Conservation (phyloP, 2,113 vertebrate genomes). For the Coptodon rendalli region DNA sequence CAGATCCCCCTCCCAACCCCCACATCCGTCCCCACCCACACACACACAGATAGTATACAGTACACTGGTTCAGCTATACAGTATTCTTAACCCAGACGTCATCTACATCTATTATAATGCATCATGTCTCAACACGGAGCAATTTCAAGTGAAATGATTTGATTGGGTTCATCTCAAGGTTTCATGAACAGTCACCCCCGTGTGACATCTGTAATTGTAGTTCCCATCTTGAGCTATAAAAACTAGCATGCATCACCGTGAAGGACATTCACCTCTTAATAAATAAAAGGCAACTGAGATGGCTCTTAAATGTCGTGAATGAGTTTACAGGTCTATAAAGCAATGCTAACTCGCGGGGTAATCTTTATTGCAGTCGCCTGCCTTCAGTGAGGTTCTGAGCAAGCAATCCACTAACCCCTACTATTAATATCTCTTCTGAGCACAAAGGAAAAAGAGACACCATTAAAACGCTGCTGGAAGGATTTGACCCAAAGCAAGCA, state of each 20-base stretch:
- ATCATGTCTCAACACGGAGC: not conserved
- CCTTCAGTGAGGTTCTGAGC: not conserved
- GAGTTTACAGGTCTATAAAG: slow-evolving; percentile 33
- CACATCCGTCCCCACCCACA: accelerated
- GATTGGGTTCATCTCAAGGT: not conserved
- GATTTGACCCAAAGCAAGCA: slow-evolving; percentile 33
- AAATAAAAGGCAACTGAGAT: slow-evolving; percentile 10
- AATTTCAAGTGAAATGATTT: not conserved
- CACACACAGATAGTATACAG: not conserved
- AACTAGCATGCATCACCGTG: not conserved
- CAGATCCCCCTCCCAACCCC: not conserved
- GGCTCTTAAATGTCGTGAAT: slow-evolving; percentile 21
- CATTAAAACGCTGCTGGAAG: slow-evolving; percentile 30
- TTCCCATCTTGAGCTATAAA: not conserved
- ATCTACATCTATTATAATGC: not conserved
- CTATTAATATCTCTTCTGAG: slow-evolving; percentile 18
- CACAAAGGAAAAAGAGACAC: not conserved
- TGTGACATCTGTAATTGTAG: not conserved
- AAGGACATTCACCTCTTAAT: slow-evolving; percentile 23
- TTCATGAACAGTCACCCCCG: not conserved
- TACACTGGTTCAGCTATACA: not conserved
- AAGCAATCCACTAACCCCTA: not conserved
- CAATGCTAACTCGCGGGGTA: not conserved
- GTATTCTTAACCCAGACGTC: not conserved
- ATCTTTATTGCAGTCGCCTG: slow-evolving; percentile 4